Conservation (phyloP, 1,140 invertebrate genomes). For the Drosophila parabipectinata region DNA sequence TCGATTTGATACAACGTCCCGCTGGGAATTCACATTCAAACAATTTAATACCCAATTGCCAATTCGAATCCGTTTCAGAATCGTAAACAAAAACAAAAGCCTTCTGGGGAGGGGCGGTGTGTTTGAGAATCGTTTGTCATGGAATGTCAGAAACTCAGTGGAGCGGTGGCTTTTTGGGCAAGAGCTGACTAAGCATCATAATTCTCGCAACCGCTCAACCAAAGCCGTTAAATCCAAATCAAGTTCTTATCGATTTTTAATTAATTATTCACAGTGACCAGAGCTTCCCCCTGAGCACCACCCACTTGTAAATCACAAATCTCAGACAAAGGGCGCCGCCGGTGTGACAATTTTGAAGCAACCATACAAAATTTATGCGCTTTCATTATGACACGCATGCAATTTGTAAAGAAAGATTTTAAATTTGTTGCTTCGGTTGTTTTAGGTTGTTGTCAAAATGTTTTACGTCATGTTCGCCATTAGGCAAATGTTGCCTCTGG, state of each 20-base stretch:
- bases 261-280: slow-evolving; percentile 58
- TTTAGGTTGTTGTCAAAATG: slow-evolving; percentile 54
- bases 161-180: slow-evolving; percentile 1
- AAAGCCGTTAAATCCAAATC: slow-evolving; percentile 76
- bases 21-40: slow-evolving; percentile 46
- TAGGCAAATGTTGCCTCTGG: slow-evolving; percentile 56
- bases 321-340: slow-evolving; percentile 41
- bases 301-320: slow-evolving; percentile 18
- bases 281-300: neutral
- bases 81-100: slow-evolving; percentile 54
- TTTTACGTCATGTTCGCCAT: slow-evolving; percentile 76
- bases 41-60: slow-evolving; percentile 63
- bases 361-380: slow-evolving; percentile 71
- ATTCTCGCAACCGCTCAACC: slow-evolving; percentile 47
- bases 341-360: slow-evolving; percentile 40
- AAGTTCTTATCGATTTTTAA: slow-evolving; percentile 81
- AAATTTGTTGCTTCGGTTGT: slow-evolving; percentile 47
- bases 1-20: slow-evolving; percentile 17
- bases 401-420: slow-evolving; percentile 72
- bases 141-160: slow-evolving; percentile 4
- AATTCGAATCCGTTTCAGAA: slow-evolving; percentile 18
- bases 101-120: neutral
- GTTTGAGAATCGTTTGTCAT: slow-evolving; percentile 59
- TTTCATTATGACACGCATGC: slow-evolving; percentile 76
- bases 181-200: slow-evolving; percentile 72